phyloP scores from a whole-genome alignment of 2,113 vertebrate genomes.

The Cyprinodon tularosa region DNA sequence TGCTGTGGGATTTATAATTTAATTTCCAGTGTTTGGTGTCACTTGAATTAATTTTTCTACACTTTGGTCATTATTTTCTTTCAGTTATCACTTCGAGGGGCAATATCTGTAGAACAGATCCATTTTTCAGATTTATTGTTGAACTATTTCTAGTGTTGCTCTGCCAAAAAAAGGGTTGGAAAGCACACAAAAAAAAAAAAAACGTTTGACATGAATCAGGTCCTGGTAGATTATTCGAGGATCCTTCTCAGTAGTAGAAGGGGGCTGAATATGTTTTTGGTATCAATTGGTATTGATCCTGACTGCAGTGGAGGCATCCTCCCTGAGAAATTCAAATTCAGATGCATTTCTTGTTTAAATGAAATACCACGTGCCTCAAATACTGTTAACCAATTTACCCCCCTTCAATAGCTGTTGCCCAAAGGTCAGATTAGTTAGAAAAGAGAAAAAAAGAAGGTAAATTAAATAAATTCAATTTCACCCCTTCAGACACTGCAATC shows the following conservation, averaged over 20 bases:
- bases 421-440: slow-evolving; percentile 6
- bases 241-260: no score
- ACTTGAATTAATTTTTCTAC: slow-evolving; percentile 42
- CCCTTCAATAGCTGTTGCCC: no score
- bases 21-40: slow-evolving; percentile 35
- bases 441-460: neutral
- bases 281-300: no score
- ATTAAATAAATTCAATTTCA: slow-evolving; percentile 6
- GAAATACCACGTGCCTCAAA: neutral
- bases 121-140: slow-evolving; percentile 1
- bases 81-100: slow-evolving; percentile 3
- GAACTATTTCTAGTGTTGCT: neutral
- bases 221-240: neutral
- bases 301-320: no score
- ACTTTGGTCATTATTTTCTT: slow-evolving; percentile 21
- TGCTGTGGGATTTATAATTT: slow-evolving; percentile 21
- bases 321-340: no score
- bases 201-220: neutral
- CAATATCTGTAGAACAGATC: neutral
- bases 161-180: neutral
- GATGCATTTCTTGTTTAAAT: neutral
- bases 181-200: neutral
- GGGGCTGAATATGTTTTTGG: no score
- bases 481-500: slow-evolving; percentile 1
- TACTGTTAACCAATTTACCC: neutral